These are phyloP conservation scores for Drosophila nannoptera DNA, from an alignment of 1,140 invertebrate species.

Conservation along the genomic window DNA sequence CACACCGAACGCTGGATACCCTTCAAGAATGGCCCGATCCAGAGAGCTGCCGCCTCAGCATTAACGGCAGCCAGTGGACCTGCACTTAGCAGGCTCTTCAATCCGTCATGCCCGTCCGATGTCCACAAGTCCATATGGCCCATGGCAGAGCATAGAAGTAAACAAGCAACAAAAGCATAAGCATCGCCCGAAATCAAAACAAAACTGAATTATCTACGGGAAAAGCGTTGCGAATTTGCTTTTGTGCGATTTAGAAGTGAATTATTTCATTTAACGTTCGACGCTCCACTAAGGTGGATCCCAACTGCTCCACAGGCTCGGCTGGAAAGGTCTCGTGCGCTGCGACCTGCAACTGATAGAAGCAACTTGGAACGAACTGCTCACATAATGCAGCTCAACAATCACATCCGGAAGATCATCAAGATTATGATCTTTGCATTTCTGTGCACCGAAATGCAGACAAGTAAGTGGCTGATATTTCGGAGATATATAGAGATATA, in stretches of 20 bases:
- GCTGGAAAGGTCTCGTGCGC: not conserved
- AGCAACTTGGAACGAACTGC: no score
- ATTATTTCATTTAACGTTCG: slow-evolving; percentile 59
- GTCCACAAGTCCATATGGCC: not conserved
- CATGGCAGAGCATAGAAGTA: slow-evolving; percentile 1
- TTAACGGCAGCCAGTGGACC: no score
- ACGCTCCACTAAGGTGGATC: slow-evolving; percentile 54
- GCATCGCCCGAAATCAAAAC: slow-evolving; percentile 59
- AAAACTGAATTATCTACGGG: slow-evolving; percentile 68
- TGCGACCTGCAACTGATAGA: no score
- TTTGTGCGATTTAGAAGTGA: slow-evolving; percentile 58
- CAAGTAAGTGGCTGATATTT: slow-evolving; percentile 52
- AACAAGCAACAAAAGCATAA: slow-evolving; percentile 5
- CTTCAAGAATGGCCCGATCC: not conserved
- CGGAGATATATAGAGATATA: not conserved
- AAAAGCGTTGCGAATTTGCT: slow-evolving; percentile 67
- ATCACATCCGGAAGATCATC: slow-evolving; percentile 54
- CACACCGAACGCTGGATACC: not conserved
- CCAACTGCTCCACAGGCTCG: not conserved
- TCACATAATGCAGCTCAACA: slow-evolving; percentile 58
- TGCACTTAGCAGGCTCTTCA: no score
- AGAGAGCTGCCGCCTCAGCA: no score
- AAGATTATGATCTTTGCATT: slow-evolving; percentile 72
- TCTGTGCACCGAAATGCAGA: slow-evolving; percentile 75
- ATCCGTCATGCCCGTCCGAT: no score